Percentiles rank a stretch among this genome's conserved stretches.
Evolutionary conservation across 2,797 vertebrate species (phyloP).

Genomic region (Thaleichthys pacificus): DNA sequence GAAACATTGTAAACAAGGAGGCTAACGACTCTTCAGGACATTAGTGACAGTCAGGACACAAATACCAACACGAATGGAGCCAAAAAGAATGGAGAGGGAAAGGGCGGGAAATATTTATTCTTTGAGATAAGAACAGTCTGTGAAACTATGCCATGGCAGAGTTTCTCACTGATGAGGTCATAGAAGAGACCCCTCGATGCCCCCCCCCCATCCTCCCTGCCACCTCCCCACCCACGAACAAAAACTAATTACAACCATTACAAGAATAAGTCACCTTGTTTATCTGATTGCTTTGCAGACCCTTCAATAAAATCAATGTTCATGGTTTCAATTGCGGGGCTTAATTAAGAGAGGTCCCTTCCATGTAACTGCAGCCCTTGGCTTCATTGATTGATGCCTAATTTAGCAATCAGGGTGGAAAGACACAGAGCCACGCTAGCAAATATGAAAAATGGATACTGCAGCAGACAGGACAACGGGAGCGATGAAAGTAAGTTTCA

Average conservation of each 20-base stretch:
- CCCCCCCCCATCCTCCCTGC: too few species aligned
- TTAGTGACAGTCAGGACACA: too few species aligned
- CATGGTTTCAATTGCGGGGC: constrained; percentile 58
- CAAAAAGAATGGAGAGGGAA: too few species aligned
- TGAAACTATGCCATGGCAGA: background rate
- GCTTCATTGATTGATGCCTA: constrained; percentile 54
- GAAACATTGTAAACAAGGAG: too few species aligned
- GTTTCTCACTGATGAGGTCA: constrained; percentile 17
- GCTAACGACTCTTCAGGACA: too few species aligned
- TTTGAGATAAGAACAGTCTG: too few species aligned
- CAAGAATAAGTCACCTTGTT: constrained; percentile 56
- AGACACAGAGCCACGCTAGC: constrained; percentile 13
- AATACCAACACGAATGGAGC: too few species aligned
- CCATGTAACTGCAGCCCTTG: constrained; percentile 36
- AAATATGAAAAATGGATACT: constrained; percentile 26
- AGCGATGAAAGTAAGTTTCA: constrained; percentile 27
- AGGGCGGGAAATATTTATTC: too few species aligned
- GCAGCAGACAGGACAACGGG: constrained; percentile 16
- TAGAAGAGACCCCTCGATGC: too few species aligned
- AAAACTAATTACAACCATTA: constrained; percentile 52
- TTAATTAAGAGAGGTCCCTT: constrained; percentile 57
- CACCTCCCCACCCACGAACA: too few species aligned
- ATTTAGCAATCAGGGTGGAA: constrained; percentile 39
- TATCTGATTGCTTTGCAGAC: constrained; percentile 52
- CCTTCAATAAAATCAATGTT: constrained; percentile 60